phyloP scores from a whole-genome alignment of 2,113 vertebrate genomes.

The Podarcis muralis region DNA sequence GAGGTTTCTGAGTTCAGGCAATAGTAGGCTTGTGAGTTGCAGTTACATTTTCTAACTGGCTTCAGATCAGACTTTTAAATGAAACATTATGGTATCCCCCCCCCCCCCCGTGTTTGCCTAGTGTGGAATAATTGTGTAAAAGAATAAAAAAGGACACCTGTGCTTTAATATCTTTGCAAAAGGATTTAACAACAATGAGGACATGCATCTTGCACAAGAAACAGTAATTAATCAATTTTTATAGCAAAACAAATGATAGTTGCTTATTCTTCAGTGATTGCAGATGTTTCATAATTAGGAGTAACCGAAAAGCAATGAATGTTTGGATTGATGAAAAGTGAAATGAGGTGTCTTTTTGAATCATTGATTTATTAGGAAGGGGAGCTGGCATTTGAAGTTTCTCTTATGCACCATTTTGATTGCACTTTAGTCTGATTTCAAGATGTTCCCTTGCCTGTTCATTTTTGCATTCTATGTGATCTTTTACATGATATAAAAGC shows the following conservation, averaged over 20 bases:
- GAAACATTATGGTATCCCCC: slow-evolving; percentile 44
- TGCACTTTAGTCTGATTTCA: slow-evolving; percentile 24
- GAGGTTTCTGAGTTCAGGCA: slow-evolving; percentile 39
- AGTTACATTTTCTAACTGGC: slow-evolving; percentile 54
- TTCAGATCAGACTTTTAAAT: slow-evolving; percentile 40
- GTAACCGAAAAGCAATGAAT: slow-evolving; percentile 60
- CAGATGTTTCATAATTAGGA: slow-evolving; percentile 30
- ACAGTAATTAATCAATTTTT: slow-evolving; percentile 8
- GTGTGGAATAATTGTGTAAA: slow-evolving; percentile 25
- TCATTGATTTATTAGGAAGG: slow-evolving; percentile 28
- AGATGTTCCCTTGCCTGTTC: background rate
- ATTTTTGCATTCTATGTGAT: background rate
- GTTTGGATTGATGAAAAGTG: slow-evolving; percentile 44
- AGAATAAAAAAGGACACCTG: background rate
- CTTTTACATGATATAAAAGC: too few relatives aligned
- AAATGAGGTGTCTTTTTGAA: slow-evolving; percentile 47
- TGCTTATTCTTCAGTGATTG: slow-evolving; percentile 37
- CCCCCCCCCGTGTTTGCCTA: background rate
- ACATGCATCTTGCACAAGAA: slow-evolving; percentile 10
- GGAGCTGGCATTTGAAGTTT: background rate
- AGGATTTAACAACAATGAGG: background rate
- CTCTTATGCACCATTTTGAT: slow-evolving; percentile 11
- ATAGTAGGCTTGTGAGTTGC: slow-evolving; percentile 29
- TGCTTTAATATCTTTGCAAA: slow-evolving; percentile 29
- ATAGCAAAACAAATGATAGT: slow-evolving; percentile 11